These are phyloP conservation scores for Zhengitettix transpicula DNA, from an alignment of 2,888 invertebrate genomes.

Conservation along the genomic window DNA sequence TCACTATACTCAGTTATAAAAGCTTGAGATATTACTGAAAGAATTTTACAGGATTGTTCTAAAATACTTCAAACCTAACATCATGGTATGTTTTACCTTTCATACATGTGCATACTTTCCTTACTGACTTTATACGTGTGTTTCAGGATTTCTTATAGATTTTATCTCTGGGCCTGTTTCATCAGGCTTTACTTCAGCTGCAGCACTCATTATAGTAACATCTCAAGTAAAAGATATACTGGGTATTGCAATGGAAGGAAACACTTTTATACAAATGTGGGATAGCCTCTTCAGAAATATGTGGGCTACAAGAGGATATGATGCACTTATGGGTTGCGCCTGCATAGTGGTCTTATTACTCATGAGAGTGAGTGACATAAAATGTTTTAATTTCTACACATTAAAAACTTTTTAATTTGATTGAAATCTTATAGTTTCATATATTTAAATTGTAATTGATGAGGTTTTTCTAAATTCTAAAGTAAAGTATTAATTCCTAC, in stretches of 20 bases:
- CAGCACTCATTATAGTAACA: constrained; percentile 71
- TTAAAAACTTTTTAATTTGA: no score
- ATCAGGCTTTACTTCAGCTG: constrained; percentile 79
- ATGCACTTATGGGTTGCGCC: constrained; percentile 53
- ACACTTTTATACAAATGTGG: constrained; percentile 66
- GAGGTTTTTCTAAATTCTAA: no score
- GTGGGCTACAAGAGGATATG: constrained; percentile 46
- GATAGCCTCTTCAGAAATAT: constrained; percentile 51
- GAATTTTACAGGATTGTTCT: no score
- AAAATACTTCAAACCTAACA: no score
- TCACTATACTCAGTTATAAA: no score
- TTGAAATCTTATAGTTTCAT: no score
- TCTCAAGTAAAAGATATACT: constrained; percentile 77
- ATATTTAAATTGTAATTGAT: no score
- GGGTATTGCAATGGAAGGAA: constrained; percentile 51
- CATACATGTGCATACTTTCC: no score
- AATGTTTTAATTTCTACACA: no score
- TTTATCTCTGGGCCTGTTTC: constrained; percentile 82
- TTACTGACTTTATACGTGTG: no score
- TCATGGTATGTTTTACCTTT: no score
- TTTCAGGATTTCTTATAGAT: constrained; percentile 61
- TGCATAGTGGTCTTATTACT: constrained; percentile 59
- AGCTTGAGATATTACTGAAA: no score
- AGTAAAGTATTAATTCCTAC: background rate
- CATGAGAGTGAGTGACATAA: constrained; percentile 45